Percentiles rank a stretch among this genome's conserved stretches.
Conservation (phyloP, 2,888 invertebrate genomes). For the Troides aeacus region DNA sequence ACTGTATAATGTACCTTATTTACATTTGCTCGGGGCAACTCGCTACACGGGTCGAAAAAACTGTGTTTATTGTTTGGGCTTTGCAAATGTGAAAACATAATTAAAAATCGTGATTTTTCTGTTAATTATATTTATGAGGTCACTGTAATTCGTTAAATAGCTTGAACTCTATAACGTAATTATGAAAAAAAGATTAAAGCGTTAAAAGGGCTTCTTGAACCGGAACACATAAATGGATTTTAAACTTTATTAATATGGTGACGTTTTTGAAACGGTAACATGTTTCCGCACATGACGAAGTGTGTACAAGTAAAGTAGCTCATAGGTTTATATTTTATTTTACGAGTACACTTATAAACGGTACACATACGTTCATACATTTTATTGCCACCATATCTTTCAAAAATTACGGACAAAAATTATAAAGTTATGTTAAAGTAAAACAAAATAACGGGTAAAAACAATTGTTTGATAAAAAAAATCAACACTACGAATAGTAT, state of each 20-base stretch:
- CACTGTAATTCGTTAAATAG: not conserved
- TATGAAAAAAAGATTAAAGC: not conserved
- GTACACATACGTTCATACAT: slow-evolving; percentile 5
- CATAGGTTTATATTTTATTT: slow-evolving; percentile 13
- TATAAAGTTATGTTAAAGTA: no score
- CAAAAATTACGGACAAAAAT: not conserved
- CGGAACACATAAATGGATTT: not conserved
- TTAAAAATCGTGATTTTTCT: no score
- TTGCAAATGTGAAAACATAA: no score
- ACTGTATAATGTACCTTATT: not conserved
- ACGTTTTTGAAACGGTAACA: not conserved
- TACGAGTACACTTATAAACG: slow-evolving; percentile 20
- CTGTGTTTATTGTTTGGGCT: no score
- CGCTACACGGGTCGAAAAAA: no score
- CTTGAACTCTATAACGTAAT: not conserved
- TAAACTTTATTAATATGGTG: not conserved
- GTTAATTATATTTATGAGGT: not conserved
- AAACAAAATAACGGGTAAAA: no score
- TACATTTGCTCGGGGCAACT: no score
- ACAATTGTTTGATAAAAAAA: no score
- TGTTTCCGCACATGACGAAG: slow-evolving; percentile 4
- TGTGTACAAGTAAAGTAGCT: slow-evolving; percentile 4
- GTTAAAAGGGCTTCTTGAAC: not conserved
- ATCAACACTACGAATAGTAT: no score
- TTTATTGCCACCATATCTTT: slow-evolving; percentile 8